phyloP scores from a whole-genome alignment of 1,140 invertebrate species.

The Himalopsyche phryganea region DNA sequence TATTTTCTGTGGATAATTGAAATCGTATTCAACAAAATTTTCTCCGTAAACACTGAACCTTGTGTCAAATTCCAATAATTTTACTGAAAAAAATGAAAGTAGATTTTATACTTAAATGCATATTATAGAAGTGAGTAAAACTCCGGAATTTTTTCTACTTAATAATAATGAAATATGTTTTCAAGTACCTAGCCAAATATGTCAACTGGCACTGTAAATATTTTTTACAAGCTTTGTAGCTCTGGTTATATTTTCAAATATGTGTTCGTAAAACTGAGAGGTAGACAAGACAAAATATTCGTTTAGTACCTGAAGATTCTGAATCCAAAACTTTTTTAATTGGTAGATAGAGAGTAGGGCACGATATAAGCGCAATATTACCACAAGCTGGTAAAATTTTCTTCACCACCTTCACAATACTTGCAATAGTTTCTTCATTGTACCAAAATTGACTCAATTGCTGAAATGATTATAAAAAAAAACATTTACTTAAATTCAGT shows the following conservation, averaged over 20 bases:
- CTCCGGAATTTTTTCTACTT: too few species aligned
- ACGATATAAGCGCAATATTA: conserved; percentile 82
- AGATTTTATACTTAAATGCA: too few species aligned
- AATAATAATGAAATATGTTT: too few species aligned
- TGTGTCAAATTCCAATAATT: conserved; percentile 77
- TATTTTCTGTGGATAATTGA: conserved; percentile 74
- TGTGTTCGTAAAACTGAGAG: too few species aligned
- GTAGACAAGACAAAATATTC: too few species aligned
- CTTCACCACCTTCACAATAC: conserved; percentile 63
- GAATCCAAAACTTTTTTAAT: conserved; percentile 54
- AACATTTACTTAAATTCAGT: too few species aligned
- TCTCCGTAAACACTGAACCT: conserved; percentile 74
- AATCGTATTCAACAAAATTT: conserved; percentile 89
- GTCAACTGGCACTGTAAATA: too few species aligned
- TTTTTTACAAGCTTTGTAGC: too few species aligned
- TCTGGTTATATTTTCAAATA: too few species aligned
- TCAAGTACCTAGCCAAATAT: too few species aligned
- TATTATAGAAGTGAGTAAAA: too few species aligned
- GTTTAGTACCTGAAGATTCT: conserved; percentile 45
- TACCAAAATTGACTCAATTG: conserved; percentile 98
- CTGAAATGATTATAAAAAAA: conserved; percentile 61
- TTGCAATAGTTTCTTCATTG: conserved; percentile 68
- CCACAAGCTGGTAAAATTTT: conserved; percentile 53
- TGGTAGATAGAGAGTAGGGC: conserved; percentile 78
- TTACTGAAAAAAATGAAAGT: conserved; percentile 60